Conservation (phyloP, 2,888 invertebrate genomes). For the Leptarthrus brevirostris region DNA sequence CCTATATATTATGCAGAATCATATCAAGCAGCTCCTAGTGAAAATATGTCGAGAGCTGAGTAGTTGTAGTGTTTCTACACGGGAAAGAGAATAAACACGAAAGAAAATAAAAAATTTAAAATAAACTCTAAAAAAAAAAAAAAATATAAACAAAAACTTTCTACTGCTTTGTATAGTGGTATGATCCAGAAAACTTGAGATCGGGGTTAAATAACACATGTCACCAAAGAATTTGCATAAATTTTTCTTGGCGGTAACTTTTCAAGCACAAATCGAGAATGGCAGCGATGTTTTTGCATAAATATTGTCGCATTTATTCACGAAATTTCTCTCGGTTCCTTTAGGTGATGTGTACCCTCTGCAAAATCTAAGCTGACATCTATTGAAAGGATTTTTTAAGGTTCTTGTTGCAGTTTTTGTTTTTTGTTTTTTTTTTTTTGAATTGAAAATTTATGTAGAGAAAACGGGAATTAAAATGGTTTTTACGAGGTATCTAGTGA, state of each 20-base stretch:
- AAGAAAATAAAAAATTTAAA: slow-evolving; percentile 17
- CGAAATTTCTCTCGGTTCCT: neutral
- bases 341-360: no score
- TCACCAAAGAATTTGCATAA: slow-evolving; percentile 45
- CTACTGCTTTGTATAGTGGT: slow-evolving; percentile 2
- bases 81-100: slow-evolving; percentile 13
- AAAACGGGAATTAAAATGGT: no score
- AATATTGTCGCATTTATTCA: neutral
- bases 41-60: slow-evolving; percentile 34
- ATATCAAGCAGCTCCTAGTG: slow-evolving; percentile 26
- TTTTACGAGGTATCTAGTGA: no score
- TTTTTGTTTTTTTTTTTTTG: no score
- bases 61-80: slow-evolving; percentile 17
- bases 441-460: no score
- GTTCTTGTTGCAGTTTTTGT: no score
- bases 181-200: slow-evolving; percentile 37
- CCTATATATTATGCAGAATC: slow-evolving; percentile 28
- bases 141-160: slow-evolving; percentile 27
- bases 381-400: no score
- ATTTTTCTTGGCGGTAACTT: slow-evolving; percentile 10
- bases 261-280: slow-evolving; percentile 11
- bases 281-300: slow-evolving; percentile 7
- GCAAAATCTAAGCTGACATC: no score
- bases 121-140: neutral
- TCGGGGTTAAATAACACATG: slow-evolving; percentile 46